These are phyloP conservation scores for Brachyhypopomus occidentalis DNA, from an alignment of 2,113 vertebrate species.

Conservation along the genomic window DNA sequence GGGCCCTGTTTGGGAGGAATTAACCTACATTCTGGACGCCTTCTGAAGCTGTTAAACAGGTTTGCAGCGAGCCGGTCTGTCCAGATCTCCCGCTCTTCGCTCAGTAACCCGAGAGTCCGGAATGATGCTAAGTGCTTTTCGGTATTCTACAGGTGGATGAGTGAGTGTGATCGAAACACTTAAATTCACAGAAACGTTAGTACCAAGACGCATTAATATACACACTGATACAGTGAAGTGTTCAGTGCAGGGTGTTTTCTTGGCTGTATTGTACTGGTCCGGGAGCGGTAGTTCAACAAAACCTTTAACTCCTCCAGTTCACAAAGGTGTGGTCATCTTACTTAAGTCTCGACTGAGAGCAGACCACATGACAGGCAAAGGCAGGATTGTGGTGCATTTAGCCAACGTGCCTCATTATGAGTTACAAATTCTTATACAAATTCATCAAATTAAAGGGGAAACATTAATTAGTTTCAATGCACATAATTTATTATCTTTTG, in stretches of 20 bases:
- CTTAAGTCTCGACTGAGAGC: neutral
- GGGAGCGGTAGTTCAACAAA: neutral
- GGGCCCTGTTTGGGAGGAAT: neutral
- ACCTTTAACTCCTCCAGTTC: neutral
- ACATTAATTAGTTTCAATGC: conserved; percentile 29
- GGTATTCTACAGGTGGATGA: too few species aligned
- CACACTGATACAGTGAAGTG: neutral
- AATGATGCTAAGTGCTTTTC: neutral
- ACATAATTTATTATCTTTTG: conserved; percentile 68
- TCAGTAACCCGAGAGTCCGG: conserved; percentile 1
- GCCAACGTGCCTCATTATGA: neutral
- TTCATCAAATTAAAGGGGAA: neutral
- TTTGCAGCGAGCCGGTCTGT: neutral
- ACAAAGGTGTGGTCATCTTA: neutral
- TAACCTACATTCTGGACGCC: neutral
- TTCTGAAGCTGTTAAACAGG: conserved; percentile 14
- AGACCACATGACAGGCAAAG: neutral
- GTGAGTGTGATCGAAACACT: neutral
- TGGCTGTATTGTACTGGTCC: neutral
- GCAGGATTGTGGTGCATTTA: too few species aligned
- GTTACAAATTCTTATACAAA: neutral
- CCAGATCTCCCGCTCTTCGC: neutral
- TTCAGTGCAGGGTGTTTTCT: neutral
- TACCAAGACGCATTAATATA: neutral
- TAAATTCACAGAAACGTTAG: neutral